Evolutionary conservation across 1,140 invertebrate species (phyloP).

Genomic region (Brachionus rotundiformis): DNA sequence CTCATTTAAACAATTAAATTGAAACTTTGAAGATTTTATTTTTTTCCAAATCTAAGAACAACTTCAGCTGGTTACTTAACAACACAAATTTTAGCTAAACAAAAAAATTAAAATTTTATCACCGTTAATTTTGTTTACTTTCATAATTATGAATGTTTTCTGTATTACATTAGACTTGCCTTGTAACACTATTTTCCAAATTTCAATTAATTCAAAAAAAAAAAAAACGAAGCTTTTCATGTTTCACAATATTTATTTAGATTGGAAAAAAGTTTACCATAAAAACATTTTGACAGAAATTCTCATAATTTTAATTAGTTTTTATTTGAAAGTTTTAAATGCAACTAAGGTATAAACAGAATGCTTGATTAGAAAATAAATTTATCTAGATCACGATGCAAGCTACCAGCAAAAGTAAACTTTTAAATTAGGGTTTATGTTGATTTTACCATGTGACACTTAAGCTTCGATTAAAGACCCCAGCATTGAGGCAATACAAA

Average conservation of each 20-base stretch:
- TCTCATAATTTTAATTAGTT: background rate
- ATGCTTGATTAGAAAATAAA: background rate
- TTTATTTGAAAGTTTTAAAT: background rate
- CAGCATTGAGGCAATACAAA: conserved; percentile 33
- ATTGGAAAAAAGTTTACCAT: background rate
- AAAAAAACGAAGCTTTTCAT: background rate
- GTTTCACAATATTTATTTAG: background rate
- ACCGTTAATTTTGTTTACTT: conserved; percentile 28
- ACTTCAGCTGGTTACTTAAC: conserved; percentile 19
- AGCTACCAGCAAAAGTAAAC: conserved; percentile 21
- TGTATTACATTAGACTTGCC: background rate
- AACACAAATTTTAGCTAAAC: conserved; percentile 11
- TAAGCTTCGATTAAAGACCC: background rate
- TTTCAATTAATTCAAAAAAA: background rate
- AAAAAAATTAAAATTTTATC: conserved; percentile 7
- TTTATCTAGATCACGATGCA: background rate
- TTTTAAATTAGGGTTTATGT: background rate
- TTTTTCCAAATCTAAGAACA: background rate
- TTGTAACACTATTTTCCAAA: background rate
- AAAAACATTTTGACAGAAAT: conserved; percentile 31
- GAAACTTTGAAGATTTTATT: background rate
- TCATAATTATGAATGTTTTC: conserved; percentile 11
- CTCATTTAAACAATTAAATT: background rate
- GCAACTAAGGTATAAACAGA: background rate
- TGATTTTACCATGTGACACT: background rate